These are phyloP conservation scores for Pangasius djambal DNA, from an alignment of 2,797 vertebrate genomes.

Conservation along the genomic window DNA sequence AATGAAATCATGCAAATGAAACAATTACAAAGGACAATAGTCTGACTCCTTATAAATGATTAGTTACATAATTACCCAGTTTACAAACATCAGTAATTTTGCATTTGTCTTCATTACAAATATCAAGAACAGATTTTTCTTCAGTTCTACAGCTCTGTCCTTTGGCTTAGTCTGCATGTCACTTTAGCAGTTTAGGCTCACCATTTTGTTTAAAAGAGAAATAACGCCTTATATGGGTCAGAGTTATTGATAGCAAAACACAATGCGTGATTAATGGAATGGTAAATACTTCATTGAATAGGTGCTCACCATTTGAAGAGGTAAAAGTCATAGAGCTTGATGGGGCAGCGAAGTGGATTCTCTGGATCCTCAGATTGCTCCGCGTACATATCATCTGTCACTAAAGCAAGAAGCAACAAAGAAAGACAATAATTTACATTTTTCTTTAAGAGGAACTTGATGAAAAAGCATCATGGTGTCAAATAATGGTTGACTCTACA, in stretches of 20 bases:
- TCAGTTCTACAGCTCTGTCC: not conserved
- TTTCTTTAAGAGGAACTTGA: not conserved
- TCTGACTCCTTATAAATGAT: not conserved
- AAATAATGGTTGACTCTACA: not conserved
- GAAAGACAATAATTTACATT: not conserved
- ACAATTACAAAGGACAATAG: not conserved
- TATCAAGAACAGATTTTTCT: not conserved
- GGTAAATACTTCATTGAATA: not conserved
- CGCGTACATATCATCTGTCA: constrained; percentile 97
- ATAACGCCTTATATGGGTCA: not conserved
- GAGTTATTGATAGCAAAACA: not conserved
- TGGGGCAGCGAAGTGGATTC: constrained; percentile 96
- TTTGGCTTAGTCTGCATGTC: no score
- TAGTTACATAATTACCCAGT: no score
- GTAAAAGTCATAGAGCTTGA: constrained; percentile 99
- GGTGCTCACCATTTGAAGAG: constrained; percentile 98
- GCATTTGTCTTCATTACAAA: not conserved
- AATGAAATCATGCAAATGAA: not conserved
- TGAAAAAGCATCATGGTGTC: not conserved
- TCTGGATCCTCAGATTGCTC: constrained; percentile 97
- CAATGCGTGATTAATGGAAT: not conserved
- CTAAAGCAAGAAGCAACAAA: constrained; percentile 60
- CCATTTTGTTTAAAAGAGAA: not conserved
- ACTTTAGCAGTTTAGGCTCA: not conserved
- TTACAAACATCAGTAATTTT: no score